Evolutionary conservation across 2,113 vertebrate genomes (phyloP), one percentile per base, ranked within the genome.

Genomic region (Psittacus erithacus): DNA sequence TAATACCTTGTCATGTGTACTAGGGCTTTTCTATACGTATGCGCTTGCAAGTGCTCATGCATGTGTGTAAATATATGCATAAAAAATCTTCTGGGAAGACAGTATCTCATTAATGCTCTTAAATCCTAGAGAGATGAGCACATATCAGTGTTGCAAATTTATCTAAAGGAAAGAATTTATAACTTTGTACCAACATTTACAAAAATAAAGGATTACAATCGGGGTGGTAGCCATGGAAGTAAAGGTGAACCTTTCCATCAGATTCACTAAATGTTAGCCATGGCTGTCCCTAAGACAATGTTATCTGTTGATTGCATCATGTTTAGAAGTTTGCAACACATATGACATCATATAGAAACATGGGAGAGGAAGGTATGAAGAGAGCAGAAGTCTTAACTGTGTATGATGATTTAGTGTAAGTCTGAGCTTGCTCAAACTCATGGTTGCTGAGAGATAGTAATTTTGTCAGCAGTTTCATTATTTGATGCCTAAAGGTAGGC

Each of bases 381-480:
- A 1, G 2, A 10, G 25, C 24, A 49, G 62, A 50, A 35, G 33
- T 77, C 33, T 77, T 33, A 64, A n/a, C 33, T 59, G 8, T 35
- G 2, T 74, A 11, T 75, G 69, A 70, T 39, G 41, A 33, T 74
- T 52, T 64, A 47, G 25, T 62, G 25, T 69, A 49, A 71, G 31
- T 83, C 60, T 86, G 80, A 95, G 80, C 47, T 90, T 73, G 24
- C 77, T 94, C 65, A 29, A 86, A 62, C 49, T 92, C 47, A 17
- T 53, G 50, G 60, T 39, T 68, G 43, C 43, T 71, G 55, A 68
- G 38, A 86, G 57, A 59, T 90, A 46, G 52, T 64, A 69, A 68
- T 95, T 95, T 91, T 94, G 75, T 92, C 62, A 91, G 70, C 59
- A 59, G 14, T 79, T 93, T 92, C 75, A 70, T 91, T 95, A 80